A percentile compares a stretch with the other conserved stretches of the same genome.
These are phyloP conservation scores for Pteronura brasiliensis DNA, from an alignment of 2,113 vertebrate species.

Conservation along the genomic window DNA sequence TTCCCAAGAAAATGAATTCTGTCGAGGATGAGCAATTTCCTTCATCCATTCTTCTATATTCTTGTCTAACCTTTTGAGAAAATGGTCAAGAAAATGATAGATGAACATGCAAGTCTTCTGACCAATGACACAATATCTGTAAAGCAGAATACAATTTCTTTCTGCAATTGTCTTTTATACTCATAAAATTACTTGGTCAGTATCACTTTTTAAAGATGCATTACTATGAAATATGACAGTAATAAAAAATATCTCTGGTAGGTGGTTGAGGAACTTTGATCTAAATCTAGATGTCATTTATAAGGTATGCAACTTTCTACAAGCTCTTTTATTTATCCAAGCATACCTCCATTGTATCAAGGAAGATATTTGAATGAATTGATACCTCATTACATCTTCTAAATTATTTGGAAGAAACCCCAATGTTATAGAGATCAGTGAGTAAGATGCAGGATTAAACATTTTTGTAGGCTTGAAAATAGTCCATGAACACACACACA, in stretches of 20 bases:
- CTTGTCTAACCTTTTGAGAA: background rate
- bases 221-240: background rate
- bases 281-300: background rate
- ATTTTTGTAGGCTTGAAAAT: background rate
- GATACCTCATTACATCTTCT: background rate
- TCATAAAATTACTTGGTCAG: background rate
- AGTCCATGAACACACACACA: background rate
- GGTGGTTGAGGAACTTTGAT: background rate
- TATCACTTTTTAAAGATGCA: background rate
- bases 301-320: background rate
- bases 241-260: background rate
- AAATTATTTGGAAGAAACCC: background rate
- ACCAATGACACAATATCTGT: background rate
- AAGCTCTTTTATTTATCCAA: background rate
- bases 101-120: background rate
- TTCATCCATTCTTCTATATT: background rate
- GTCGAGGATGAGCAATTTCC: background rate
- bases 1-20: slow-evolving; percentile 39
- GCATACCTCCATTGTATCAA: background rate
- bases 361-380: background rate
- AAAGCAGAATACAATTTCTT: background rate
- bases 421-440: accelerated
- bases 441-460: accelerated
- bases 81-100: background rate
- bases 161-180: background rate